These are phyloP conservation scores for Aplochiton taeniatus DNA, from an alignment of 2,797 vertebrate species.

Conservation along the genomic window DNA sequence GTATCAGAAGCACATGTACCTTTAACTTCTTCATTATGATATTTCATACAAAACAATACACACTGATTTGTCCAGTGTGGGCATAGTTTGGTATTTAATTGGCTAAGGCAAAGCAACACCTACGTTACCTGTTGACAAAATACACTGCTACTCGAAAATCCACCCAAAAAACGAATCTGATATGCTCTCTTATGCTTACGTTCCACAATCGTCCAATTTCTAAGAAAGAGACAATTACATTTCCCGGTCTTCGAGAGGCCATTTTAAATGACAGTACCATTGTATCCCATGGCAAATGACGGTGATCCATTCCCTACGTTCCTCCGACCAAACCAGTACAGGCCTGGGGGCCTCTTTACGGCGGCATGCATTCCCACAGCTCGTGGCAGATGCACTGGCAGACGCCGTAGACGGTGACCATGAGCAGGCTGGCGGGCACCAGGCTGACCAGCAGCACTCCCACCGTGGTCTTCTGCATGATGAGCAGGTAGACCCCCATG, in stretches of 20 bases:
- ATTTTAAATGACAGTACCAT: constrained; percentile 24
- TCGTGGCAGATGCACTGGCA: constrained; percentile 93
- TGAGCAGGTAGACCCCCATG: constrained; percentile 92
- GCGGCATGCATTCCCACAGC: constrained; percentile 87
- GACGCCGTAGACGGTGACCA: constrained; percentile 92
- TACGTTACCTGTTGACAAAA: constrained; percentile 9
- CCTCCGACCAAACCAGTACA: constrained; percentile 27
- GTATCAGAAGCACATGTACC: background rate
- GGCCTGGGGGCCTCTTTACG: constrained; percentile 56
- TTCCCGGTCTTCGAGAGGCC: background rate
- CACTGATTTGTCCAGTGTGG: constrained; percentile 1
- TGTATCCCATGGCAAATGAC: constrained; percentile 28
- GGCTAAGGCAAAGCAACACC: constrained; percentile 16
- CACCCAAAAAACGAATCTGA: constrained; percentile 6
- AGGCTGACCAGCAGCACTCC: constrained; percentile 93
- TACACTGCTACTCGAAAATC: background rate
- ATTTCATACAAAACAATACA: background rate
- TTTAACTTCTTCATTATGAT: background rate
- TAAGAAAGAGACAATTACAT: background rate
- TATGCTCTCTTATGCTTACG: background rate
- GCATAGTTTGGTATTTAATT: constrained; percentile 5
- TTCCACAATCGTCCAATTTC: constrained; percentile 3
- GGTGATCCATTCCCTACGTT: constrained; percentile 28
- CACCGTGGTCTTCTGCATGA: constrained; percentile 88
- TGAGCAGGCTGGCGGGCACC: constrained; percentile 89